Conservation (phyloP, 2,113 vertebrate genomes). For the Lepus europaeus region DNA sequence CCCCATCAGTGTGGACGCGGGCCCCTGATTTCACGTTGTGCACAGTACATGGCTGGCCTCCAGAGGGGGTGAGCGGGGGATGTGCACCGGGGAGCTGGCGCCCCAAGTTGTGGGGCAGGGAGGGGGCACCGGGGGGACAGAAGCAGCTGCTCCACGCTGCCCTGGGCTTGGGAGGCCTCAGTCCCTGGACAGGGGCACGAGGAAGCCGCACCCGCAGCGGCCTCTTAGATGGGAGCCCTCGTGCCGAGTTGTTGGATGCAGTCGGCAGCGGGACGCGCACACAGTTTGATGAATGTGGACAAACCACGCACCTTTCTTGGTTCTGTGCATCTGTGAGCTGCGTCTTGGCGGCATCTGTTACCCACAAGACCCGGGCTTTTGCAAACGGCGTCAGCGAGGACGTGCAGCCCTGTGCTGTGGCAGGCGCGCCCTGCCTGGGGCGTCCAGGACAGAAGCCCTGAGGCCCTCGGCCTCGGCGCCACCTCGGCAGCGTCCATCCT, state of each 20-base stretch:
- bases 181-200: rapidly evolving
- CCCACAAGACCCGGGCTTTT: rapidly evolving
- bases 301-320: rapidly evolving
- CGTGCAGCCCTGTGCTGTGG: rapidly evolving
- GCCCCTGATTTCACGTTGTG: rapidly evolving
- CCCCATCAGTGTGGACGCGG: rapidly evolving
- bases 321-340: rapidly evolving
- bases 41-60: rapidly evolving
- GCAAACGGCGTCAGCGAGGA: rapidly evolving
- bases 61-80: rapidly evolving
- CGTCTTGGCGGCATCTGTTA: rapidly evolving
- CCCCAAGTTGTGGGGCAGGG: rapidly evolving
- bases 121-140: rapidly evolving
- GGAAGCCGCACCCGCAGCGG: not conserved
- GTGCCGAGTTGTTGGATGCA: too few species aligned
- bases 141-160: rapidly evolving
- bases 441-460: rapidly evolving
- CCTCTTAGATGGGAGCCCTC: too few species aligned
- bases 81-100: rapidly evolving
- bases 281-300: rapidly evolving
- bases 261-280: rapidly evolving
- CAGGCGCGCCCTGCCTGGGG: rapidly evolving
- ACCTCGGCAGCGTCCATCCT: rapidly evolving
- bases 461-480: rapidly evolving
- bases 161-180: rapidly evolving